Percentiles rank a stretch among this genome's conserved stretches.
These are phyloP conservation scores for Elephantulus edwardii DNA, from an alignment of 2,113 vertebrate species.

Conservation along the genomic window DNA sequence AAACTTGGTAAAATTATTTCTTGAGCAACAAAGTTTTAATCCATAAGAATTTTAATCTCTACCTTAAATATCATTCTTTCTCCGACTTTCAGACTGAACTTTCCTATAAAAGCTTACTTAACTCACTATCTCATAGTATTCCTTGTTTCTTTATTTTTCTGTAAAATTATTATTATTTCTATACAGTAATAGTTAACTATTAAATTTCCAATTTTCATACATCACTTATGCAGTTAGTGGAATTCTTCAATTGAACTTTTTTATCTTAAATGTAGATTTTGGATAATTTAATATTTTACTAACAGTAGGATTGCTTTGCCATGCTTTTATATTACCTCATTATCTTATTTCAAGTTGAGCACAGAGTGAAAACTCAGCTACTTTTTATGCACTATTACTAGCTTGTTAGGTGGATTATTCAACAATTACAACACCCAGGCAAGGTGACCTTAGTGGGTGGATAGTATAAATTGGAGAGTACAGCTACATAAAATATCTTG, in stretches of 20 bases:
- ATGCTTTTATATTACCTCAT: background rate
- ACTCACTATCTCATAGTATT: background rate
- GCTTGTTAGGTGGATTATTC: background rate
- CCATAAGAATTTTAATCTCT: background rate
- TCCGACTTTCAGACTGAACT: background rate
- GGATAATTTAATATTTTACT: background rate
- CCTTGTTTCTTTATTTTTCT: background rate
- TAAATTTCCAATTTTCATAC: background rate
- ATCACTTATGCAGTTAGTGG: background rate
- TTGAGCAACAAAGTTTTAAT: background rate
- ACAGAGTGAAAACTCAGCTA: background rate
- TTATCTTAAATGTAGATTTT: background rate
- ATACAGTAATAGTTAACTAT: background rate
- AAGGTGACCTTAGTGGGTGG: slow-evolving; percentile 19
- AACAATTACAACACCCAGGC: slow-evolving; percentile 28
- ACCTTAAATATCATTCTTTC: background rate
- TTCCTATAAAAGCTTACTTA: background rate
- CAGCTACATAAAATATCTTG: slow-evolving; percentile 31
- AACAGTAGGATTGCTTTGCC: background rate
- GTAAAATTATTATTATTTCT: background rate
- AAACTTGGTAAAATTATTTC: slow-evolving; percentile 19
- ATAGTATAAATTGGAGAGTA: slow-evolving; percentile 7
- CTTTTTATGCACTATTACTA: background rate
- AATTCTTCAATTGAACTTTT: background rate
- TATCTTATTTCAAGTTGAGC: background rate